Base-by-base conservation (phyloP, 2,113 vertebrate species). In the Vulpes lagopus region DNA sequence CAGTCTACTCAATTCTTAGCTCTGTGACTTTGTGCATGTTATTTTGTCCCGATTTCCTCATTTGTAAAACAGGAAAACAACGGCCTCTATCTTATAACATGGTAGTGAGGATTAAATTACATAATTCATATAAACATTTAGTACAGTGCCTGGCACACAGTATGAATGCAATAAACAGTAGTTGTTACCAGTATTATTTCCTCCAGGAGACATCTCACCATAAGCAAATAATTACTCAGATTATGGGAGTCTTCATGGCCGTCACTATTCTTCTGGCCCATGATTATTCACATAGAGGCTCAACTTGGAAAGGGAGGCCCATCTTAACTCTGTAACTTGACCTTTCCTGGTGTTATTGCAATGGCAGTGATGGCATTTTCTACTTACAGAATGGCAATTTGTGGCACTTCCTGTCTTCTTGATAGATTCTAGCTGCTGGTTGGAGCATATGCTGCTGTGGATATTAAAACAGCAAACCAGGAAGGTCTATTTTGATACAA, bases 361-460 rank as follows among this genome's bases (percentile, higher is more conserved):
- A 55, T 92, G 74, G 49, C 4, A 85, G 74, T 11, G 25, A 82
- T 94, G 81, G 32, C 59, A 67, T 78, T 93, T 96, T 86, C n/a
- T 55, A 76, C n/a, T 86, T 88, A 82, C 10, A 38, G 22, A 94
- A 90, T 64, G 93, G 73, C 83, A 83, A 59, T 90, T 81, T 93
- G 43, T 97, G 95, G 15, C 82, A 84, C 32, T 76, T 94, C 51
- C 83, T 95, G 51, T 97, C 83, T 93, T 96, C 55, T 57, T 92
- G 89, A 96, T 90, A 80, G 60, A 98, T 96, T 98, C 81, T 69
- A 94, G 57, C 69, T 96, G 79, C 67, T 90, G 43, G 35, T 84
- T 87, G 64, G 25, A 92, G 69, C 69, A 96, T 83, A 91, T 84
- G 79, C 22, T 96, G 14, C 60, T 95, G 59, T 95, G 89, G 23